phyloP scores from a whole-genome alignment of 1,140 invertebrate genomes.

The Hesperophylax magnus region DNA sequence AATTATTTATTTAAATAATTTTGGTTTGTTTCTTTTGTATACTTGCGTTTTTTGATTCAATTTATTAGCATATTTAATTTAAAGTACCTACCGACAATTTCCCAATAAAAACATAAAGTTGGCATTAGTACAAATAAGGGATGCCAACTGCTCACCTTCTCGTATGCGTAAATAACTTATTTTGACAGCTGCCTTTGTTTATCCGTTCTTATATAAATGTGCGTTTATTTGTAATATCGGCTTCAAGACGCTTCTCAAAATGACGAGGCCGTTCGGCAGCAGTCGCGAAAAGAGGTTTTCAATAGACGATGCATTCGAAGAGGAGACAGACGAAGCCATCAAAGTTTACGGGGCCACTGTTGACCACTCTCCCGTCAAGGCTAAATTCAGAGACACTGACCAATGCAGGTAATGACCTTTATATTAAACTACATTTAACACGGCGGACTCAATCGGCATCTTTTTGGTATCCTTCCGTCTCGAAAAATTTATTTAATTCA shows the following conservation, averaged over 20 bases:
- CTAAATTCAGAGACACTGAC: slow-evolving; percentile 49
- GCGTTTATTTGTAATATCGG: slow-evolving; percentile 12
- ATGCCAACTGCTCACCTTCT: background rate
- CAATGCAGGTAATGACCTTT: slow-evolving; percentile 44
- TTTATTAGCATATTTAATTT: too few species aligned
- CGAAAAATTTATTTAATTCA: slow-evolving; percentile 5
- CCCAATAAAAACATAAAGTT: too few species aligned
- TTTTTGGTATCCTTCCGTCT: background rate
- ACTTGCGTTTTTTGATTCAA: too few species aligned
- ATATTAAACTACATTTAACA: slow-evolving; percentile 31
- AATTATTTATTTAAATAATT: too few species aligned
- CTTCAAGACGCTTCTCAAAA: slow-evolving; percentile 6
- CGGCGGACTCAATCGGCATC: background rate
- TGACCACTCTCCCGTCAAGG: slow-evolving; percentile 47
- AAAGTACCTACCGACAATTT: too few species aligned
- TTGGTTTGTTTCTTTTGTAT: too few species aligned
- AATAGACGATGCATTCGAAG: slow-evolving; percentile 87
- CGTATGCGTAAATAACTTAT: slow-evolving; percentile 45
- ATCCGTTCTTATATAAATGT: slow-evolving; percentile 36
- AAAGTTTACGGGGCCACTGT: slow-evolving; percentile 81
- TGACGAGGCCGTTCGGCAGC: slow-evolving; percentile 48
- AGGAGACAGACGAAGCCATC: slow-evolving; percentile 84
- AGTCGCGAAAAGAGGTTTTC: slow-evolving; percentile 71
- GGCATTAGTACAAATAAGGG: background rate
- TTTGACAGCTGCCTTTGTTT: slow-evolving; percentile 51